Base-by-base conservation (phyloP, 2,888 invertebrate species). In the Scaptomyza cyrtandrae region DNA sequence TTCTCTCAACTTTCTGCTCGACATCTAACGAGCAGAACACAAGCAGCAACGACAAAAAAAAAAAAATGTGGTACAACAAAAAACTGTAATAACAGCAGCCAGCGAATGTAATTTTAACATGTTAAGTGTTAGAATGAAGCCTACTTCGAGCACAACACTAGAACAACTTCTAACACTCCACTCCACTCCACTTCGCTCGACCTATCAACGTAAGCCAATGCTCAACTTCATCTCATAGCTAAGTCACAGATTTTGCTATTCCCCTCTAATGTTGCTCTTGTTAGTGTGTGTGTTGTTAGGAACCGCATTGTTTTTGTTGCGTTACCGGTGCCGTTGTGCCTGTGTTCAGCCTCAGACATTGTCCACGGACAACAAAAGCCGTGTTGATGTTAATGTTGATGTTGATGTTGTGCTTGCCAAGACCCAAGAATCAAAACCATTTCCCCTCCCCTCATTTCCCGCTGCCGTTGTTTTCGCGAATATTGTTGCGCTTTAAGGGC, bases 71-170 rank as follows among this genome's bases (percentile, higher is more conserved):
- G 5, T 19, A 24, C 35, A 56, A 50, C 35, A 45, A 35, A 35
- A 53, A 62, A 60, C 43, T 66, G 59, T 63, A 75, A 66, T 67
- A 71, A 67, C 72, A 76, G 78, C 65, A 44, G 74, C 52, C 65
- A 44, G 74, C 52, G 78, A 78, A 78, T 74, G 78, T 78, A 80
- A 78, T 77, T 77, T 78, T 80, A 78, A 78, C 86, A 85, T 83
- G 88, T 87, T 86, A 83, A 83, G 83, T 87, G 83, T 82, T 87
- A 79, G 88, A 86, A 78, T 86, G 85, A 83, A 83, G 82, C 87
- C 82, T 86, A 83, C 87, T 83, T 81, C 64, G 70, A 65, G 78
- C 73, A 55, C 39, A 14, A 14, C 70, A 14, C 70, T 69, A 55
- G 43, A 11, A 13, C 19, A 11, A 4, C 11, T 10, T 59, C 39